These are phyloP conservation scores for Parapsyche elsis DNA, from an alignment of 1,140 invertebrate genomes.

Conservation along the genomic window DNA sequence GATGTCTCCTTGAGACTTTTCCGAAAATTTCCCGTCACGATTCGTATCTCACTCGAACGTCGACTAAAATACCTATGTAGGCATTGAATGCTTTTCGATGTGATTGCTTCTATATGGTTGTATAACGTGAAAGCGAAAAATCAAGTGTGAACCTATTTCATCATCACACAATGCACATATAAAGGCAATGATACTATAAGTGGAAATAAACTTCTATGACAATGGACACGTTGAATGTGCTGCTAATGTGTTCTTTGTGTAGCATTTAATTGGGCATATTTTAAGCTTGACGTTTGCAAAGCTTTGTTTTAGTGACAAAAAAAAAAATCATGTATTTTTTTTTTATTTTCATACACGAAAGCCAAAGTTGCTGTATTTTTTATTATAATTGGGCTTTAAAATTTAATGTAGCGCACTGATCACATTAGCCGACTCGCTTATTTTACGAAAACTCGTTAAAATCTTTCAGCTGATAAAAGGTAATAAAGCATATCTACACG, in stretches of 20 bases:
- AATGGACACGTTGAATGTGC: background rate
- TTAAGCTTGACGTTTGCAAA: background rate
- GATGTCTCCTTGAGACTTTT: background rate
- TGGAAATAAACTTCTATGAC: too few relatives aligned
- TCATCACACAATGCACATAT: too few relatives aligned
- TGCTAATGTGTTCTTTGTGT: background rate
- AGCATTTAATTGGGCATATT: background rate
- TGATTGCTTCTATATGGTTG: too few relatives aligned
- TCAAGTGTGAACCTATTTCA: too few relatives aligned
- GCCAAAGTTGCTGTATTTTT: background rate
- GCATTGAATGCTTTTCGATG: too few relatives aligned
- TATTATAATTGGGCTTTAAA: slow-evolving; percentile 6
- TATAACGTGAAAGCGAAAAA: too few relatives aligned
- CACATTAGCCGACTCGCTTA: background rate
- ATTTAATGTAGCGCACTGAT: background rate
- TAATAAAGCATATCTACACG: background rate
- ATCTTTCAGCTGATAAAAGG: background rate
- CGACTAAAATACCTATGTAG: too few relatives aligned
- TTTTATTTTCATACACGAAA: background rate
- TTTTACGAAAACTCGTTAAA: background rate
- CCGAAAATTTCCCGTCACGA: background rate
- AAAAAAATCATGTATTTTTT: background rate
- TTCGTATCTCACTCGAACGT: too few relatives aligned
- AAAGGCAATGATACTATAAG: too few relatives aligned
- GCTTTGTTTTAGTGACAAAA: background rate